These are phyloP conservation scores for Archips crataeganus DNA, from an alignment of 2,888 invertebrate species.

Conservation along the genomic window DNA sequence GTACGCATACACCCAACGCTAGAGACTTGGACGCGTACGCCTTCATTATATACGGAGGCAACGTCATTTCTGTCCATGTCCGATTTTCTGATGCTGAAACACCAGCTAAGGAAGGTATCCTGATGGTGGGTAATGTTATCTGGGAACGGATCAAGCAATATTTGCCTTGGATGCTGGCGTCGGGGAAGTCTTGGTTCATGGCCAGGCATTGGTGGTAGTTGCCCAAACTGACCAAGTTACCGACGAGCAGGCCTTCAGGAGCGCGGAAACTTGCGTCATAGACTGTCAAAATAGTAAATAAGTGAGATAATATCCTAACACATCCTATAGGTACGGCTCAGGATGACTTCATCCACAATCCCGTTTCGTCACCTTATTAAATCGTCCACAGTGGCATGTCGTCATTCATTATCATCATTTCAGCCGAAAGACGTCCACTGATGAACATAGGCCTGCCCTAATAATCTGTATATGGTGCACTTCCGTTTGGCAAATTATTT, in stretches of 20 bases:
- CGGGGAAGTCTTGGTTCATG: not conserved
- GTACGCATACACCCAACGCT: not conserved
- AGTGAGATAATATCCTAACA: too few relatives aligned
- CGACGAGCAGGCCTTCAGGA: not conserved
- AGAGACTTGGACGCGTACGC: not conserved
- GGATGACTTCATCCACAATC: too few relatives aligned
- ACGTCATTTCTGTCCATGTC: not conserved
- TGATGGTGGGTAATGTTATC: not conserved
- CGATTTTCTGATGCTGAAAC: not conserved
- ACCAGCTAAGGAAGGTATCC: not conserved
- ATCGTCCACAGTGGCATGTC: too few relatives aligned
- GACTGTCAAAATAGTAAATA: not conserved
- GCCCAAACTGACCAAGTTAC: not conserved
- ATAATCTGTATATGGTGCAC: too few relatives aligned
- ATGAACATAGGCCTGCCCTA: too few relatives aligned
- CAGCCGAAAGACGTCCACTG: too few relatives aligned
- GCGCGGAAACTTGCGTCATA: not conserved
- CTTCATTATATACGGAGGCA: not conserved
- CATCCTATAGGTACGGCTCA: too few relatives aligned
- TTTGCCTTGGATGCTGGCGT: constrained; percentile 3
- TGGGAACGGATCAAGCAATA: not conserved
- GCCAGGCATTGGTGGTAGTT: constrained; percentile 8
- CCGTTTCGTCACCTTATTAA: too few relatives aligned
- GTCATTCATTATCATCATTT: too few relatives aligned
- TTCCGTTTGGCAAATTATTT: too few relatives aligned